These are phyloP conservation scores for Eristalis arbustorum DNA, from an alignment of 2,888 invertebrate genomes.

Conservation along the genomic window DNA sequence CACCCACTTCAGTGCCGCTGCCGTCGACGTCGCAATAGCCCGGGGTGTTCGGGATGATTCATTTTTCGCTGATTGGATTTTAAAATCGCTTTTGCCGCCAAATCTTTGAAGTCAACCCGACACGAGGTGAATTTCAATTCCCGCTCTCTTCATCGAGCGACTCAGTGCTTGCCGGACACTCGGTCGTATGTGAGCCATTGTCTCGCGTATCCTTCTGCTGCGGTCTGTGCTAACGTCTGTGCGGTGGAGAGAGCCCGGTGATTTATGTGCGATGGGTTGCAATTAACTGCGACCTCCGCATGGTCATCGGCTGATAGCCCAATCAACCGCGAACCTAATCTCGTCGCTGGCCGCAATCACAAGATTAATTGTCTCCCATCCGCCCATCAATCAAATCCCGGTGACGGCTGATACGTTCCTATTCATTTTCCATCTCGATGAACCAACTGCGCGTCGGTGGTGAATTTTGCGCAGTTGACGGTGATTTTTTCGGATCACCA, in stretches of 20 bases:
- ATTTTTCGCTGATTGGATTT: conserved; percentile 32
- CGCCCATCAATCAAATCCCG: conserved; percentile 19
- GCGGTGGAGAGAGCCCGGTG: conserved; percentile 1
- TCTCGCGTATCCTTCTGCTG: neutral
- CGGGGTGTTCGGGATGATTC: conserved; percentile 16
- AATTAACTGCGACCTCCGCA: neutral
- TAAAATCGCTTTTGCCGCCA: conserved; percentile 25
- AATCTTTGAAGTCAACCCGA: conserved; percentile 16
- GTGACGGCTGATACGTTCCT: neutral
- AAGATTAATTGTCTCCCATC: conserved; percentile 16
- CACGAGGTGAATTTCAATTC: conserved; percentile 37
- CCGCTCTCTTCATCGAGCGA: neutral
- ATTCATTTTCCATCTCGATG: conserved; percentile 16
- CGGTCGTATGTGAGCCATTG: conserved; percentile 1
- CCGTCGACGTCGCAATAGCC: neutral
- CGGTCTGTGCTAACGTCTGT: neutral
- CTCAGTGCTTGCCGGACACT: neutral
- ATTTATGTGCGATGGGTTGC: conserved; percentile 1
- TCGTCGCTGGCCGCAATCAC: neutral
- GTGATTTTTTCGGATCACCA: no score
- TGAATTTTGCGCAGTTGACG: no score
- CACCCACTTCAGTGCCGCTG: neutral
- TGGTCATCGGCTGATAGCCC: neutral
- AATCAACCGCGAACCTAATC: conserved; percentile 14
- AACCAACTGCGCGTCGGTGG: no score